These are phyloP conservation scores for Papilio gigon DNA, from an alignment of 2,888 invertebrate genomes.

Conservation along the genomic window DNA sequence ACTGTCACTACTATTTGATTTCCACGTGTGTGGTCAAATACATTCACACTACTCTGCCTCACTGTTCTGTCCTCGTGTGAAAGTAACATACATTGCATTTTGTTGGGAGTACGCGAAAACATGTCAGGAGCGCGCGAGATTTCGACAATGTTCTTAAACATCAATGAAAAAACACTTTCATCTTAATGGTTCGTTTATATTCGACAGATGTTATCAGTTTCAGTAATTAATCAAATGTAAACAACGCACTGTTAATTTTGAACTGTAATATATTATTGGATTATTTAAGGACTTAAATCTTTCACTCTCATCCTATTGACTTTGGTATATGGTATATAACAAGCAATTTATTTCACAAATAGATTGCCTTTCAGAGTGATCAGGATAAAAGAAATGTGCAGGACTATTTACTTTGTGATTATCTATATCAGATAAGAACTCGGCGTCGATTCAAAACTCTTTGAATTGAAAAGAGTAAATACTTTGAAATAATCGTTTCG, in stretches of 20 bases:
- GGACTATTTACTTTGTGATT: neutral
- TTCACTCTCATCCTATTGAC: neutral
- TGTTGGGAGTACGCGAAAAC: slow-evolving; percentile 5
- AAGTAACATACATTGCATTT: neutral
- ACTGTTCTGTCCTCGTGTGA: neutral
- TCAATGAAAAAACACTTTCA: neutral
- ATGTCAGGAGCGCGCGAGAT: slow-evolving; percentile 6
- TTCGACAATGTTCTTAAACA: slow-evolving; percentile 21
- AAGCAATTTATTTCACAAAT: neutral
- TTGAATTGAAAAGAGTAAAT: too few species aligned
- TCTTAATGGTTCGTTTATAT: slow-evolving; percentile 31
- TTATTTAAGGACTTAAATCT: neutral
- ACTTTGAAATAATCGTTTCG: neutral
- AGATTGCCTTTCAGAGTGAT: neutral
- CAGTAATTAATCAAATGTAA: slow-evolving; percentile 33
- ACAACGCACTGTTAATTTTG: neutral
- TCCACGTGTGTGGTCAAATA: too few species aligned
- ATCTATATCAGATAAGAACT: neutral
- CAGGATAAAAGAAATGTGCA: neutral
- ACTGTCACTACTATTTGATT: neutral
- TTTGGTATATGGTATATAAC: too few species aligned
- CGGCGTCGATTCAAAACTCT: neutral
- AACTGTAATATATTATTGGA: neutral
- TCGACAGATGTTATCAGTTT: slow-evolving; percentile 20
- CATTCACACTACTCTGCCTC: neutral